Conservation (phyloP, 2,888 invertebrate genomes). For the Acronicta alni region DNA sequence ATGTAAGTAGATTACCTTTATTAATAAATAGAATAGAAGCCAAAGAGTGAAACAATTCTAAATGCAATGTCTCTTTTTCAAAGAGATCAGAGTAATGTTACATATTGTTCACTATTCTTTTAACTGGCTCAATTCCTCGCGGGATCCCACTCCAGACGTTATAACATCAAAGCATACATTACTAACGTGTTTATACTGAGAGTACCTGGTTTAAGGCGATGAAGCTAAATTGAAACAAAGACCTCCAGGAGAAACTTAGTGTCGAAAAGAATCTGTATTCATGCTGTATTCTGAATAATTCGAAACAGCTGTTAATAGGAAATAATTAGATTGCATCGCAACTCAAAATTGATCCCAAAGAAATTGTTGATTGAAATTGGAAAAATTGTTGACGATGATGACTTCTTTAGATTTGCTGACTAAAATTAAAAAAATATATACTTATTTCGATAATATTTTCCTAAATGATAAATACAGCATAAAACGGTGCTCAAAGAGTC, state of each 20-base stretch:
- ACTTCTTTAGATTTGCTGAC: too few species aligned
- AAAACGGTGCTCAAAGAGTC: neutral
- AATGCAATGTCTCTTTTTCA: neutral
- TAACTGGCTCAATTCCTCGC: neutral
- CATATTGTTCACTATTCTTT: neutral
- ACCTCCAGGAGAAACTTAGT: neutral
- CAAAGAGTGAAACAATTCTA: too few species aligned
- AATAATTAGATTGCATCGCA: too few species aligned
- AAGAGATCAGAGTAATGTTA: neutral
- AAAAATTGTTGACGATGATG: too few species aligned
- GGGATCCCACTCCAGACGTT: neutral
- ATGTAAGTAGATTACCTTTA: too few species aligned
- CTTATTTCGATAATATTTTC: too few species aligned
- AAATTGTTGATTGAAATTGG: too few species aligned
- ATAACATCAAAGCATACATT: neutral
- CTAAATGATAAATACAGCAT: neutral
- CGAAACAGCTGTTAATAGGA: too few species aligned
- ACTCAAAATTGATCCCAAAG: too few species aligned
- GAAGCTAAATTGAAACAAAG: neutral
- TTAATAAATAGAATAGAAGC: too few species aligned
- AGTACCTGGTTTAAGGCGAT: neutral
- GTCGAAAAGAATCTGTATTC: neutral
- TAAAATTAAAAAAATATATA: too few species aligned
- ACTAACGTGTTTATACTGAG: neutral
- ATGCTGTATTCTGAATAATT: too few species aligned